Conservation (phyloP, 2,797 vertebrate genomes). For the Passerculus sandwichensis region DNA sequence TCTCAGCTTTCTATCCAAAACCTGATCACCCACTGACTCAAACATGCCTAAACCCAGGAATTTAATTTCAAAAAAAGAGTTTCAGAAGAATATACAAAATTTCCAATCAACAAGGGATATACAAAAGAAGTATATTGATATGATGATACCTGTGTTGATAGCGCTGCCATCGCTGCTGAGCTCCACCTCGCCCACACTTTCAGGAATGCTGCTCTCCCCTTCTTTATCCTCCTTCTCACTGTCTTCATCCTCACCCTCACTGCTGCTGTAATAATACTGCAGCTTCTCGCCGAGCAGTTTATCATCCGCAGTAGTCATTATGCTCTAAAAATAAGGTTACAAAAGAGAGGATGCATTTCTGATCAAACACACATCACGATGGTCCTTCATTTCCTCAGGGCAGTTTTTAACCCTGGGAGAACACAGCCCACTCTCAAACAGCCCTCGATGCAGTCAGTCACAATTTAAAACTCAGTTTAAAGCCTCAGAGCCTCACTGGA, state of each 20-base stretch:
- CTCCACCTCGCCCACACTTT: slow-evolving; percentile 67
- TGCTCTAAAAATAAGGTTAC: background rate
- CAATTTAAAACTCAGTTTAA: background rate
- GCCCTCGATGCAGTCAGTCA: background rate
- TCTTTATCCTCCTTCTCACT: slow-evolving; percentile 91
- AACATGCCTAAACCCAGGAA: rapidly evolving
- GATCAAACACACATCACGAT: rapidly evolving
- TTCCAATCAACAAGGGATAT: background rate
- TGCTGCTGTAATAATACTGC: slow-evolving; percentile 99
- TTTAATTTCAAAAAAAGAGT: rapidly evolving
- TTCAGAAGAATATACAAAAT: background rate
- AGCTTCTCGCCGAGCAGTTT: slow-evolving; percentile 96
- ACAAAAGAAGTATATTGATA: background rate
- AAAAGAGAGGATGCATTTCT: background rate
- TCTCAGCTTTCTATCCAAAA: background rate
- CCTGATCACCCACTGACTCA: background rate
- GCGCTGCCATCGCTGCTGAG: slow-evolving; percentile 87
- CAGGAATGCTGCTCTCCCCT: slow-evolving; percentile 76
- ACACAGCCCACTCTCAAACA: background rate
- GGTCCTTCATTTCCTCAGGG: background rate
- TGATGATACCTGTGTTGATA: slow-evolving; percentile 88
- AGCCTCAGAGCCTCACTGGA: background rate
- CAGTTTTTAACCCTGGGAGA: background rate
- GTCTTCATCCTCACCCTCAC: slow-evolving; percentile 96
- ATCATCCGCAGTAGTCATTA: slow-evolving; percentile 94